These are phyloP conservation scores for Chrysochloris asiatica DNA, from an alignment of 2,113 vertebrate genomes.

Conservation along the genomic window DNA sequence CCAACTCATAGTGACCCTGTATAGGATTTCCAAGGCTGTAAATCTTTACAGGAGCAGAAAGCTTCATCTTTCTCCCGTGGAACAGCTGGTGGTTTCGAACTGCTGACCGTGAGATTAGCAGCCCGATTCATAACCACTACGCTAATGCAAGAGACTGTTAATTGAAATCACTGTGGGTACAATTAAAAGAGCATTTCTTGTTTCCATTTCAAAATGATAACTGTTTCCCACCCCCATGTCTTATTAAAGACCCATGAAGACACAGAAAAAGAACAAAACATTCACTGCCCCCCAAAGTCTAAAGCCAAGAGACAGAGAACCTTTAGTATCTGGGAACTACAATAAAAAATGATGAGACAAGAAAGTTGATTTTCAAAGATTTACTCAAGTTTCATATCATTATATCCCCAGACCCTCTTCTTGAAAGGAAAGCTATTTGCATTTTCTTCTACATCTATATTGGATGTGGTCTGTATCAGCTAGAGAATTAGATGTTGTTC, in stretches of 20 bases:
- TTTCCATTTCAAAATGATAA: background rate
- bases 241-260: background rate
- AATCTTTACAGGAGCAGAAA: too few relatives aligned
- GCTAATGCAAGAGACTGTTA: too few relatives aligned
- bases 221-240: background rate
- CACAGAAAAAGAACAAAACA: background rate
- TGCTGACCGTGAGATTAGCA: too few relatives aligned
- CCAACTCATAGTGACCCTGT: too few relatives aligned
- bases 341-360: background rate
- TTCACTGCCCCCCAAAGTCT: background rate
- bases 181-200: background rate
- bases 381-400: background rate
- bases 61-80: too few relatives aligned
- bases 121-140: too few relatives aligned
- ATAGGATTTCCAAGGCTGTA: too few relatives aligned
- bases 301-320: background rate
- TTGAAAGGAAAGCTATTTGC: background rate
- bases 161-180: background rate
- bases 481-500: background rate
- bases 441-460: accelerated
- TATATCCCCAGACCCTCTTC: background rate
- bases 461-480: background rate
- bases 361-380: background rate
- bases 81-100: too few relatives aligned
- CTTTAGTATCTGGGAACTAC: background rate